Evolutionary conservation across 2,113 vertebrate genomes (phyloP).

Genomic region (Guaruba guarouba): DNA sequence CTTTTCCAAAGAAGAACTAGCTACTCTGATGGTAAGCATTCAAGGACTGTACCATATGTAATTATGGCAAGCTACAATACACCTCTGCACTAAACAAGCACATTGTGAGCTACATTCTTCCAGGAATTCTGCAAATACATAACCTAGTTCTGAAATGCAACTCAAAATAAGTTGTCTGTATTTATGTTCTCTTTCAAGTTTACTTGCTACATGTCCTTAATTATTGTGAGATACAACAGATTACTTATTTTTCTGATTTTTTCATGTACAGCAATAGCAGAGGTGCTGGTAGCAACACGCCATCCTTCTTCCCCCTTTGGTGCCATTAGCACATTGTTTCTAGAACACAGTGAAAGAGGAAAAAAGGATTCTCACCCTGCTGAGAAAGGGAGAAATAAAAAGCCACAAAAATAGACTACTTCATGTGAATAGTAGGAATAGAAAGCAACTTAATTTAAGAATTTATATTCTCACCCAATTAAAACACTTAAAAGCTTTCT

Average conservation of each 20-base stretch:
- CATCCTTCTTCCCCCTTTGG: background rate
- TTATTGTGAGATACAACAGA: background rate
- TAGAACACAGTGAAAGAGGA: conserved; percentile 23
- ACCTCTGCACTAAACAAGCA: background rate
- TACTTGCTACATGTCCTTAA: background rate
- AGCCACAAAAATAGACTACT: background rate
- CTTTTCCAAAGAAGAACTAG: background rate
- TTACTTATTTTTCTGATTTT: background rate
- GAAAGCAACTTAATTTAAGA: background rate
- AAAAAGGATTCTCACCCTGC: background rate
- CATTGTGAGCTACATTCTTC: background rate
- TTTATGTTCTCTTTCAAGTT: background rate
- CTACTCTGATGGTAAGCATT: background rate
- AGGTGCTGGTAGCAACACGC: background rate
- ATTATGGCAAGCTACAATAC: background rate
- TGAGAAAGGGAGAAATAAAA: background rate
- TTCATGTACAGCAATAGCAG: background rate
- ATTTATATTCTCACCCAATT: background rate
- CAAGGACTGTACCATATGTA: background rate
- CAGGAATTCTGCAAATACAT: background rate
- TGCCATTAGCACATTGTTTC: background rate
- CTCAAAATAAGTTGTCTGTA: background rate
- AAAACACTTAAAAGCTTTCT: background rate
- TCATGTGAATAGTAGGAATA: background rate
- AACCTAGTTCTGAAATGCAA: background rate